phyloP scores from a whole-genome alignment of 2,797 vertebrate genomes.

The Gallinago nigripennis region DNA sequence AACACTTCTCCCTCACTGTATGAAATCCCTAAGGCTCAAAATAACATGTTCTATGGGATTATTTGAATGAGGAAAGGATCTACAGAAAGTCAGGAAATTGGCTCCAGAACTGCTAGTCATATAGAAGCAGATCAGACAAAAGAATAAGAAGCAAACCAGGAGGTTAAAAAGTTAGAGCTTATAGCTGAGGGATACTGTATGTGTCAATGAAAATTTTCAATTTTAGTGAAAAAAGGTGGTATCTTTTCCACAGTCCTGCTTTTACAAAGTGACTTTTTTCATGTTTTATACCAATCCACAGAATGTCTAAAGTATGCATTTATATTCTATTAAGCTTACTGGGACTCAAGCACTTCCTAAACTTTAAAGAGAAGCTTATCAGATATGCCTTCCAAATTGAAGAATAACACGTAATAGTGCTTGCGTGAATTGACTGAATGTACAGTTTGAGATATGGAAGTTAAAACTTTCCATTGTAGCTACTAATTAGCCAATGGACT shows the following conservation, averaged over 20 bases:
- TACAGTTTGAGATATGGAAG: background rate
- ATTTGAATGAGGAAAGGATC: background rate
- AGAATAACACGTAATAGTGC: background rate
- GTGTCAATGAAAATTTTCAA: background rate
- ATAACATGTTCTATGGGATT: background rate
- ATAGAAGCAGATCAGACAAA: background rate
- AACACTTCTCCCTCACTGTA: background rate
- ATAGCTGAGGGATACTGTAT: background rate
- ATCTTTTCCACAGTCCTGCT: background rate
- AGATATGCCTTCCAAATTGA: background rate
- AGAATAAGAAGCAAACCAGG: background rate
- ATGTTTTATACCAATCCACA: background rate
- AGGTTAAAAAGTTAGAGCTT: background rate
- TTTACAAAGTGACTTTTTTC: background rate
- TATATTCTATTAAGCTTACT: background rate
- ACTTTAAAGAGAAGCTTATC: background rate
- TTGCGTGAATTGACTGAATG: background rate
- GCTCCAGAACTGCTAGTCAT: background rate
- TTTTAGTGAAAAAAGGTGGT: background rate
- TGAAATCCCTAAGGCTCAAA: background rate
- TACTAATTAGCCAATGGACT: background rate
- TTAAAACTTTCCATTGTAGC: background rate
- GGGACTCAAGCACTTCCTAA: background rate
- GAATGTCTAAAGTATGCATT: background rate
- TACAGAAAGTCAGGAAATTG: background rate